Percentiles rank a stretch among this genome's conserved stretches.
These are phyloP conservation scores for Antedon mediterranea DNA, from an alignment of 53 echinoderm and acorn worm genomes.

Conservation along the genomic window DNA sequence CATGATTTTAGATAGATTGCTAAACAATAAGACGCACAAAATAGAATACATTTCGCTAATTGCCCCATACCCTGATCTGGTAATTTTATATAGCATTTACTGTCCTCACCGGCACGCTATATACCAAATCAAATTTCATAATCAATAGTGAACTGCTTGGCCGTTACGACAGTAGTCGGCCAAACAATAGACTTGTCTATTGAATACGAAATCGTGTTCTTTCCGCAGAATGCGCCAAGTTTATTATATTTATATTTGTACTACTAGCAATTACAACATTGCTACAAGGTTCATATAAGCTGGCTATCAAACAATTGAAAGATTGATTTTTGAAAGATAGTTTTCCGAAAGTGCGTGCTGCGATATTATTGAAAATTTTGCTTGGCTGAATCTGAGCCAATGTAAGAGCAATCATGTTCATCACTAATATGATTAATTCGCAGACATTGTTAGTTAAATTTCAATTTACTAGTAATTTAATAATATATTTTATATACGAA, in stretches of 20 bases:
- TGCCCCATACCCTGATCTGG: background rate
- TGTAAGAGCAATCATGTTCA: background rate
- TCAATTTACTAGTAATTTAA: background rate
- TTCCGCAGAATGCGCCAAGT: background rate
- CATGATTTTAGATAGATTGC: background rate
- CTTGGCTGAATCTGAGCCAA: background rate
- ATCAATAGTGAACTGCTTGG: background rate
- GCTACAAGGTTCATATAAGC: background rate
- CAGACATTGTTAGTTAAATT: conserved; percentile 1
- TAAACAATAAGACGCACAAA: background rate
- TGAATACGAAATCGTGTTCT: background rate
- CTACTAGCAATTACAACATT: background rate
- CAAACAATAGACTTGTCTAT: background rate
- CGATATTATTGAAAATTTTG: background rate
- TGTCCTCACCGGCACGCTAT: background rate
- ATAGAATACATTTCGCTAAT: background rate
- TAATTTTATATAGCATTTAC: background rate
- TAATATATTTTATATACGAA: background rate
- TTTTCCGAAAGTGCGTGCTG: background rate
- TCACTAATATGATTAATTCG: background rate
- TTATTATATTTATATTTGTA: background rate
- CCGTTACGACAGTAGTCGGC: background rate
- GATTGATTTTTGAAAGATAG: background rate
- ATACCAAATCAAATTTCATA: background rate
- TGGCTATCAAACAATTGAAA: background rate